Evolutionary conservation across 2,797 vertebrate genomes (phyloP).

Genomic region (Alca torda): DNA sequence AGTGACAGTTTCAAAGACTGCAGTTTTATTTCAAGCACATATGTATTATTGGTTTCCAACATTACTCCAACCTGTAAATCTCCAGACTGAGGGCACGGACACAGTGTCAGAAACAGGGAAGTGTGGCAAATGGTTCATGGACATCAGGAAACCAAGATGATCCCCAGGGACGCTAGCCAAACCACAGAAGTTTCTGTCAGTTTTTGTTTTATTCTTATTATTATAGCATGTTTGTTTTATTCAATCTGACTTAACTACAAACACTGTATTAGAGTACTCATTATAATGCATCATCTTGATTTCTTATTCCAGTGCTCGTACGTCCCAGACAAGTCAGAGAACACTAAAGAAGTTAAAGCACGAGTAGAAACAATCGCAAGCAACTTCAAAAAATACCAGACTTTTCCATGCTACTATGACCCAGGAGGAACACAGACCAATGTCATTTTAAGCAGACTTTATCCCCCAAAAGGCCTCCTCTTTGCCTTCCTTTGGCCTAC

Average conservation of each 20-base stretch:
- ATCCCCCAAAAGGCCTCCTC: slow-evolving; percentile 53
- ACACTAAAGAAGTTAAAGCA: slow-evolving; percentile 51
- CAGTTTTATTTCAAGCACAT: background rate
- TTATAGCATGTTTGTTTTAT: background rate
- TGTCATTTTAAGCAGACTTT: slow-evolving; percentile 69
- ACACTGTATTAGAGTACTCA: background rate
- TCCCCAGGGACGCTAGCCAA: background rate
- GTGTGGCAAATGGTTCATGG: background rate
- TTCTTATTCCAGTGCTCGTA: slow-evolving; percentile 76
- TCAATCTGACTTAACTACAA: background rate
- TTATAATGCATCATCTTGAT: background rate
- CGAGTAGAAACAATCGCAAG: slow-evolving; percentile 64
- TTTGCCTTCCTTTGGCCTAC: slow-evolving; percentile 76
- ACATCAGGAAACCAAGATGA: background rate
- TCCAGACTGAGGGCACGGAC: background rate
- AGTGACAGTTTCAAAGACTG: background rate
- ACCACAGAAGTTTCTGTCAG: background rate
- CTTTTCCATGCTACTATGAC: slow-evolving; percentile 71
- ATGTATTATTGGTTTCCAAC: background rate
- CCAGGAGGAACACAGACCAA: slow-evolving; percentile 45
- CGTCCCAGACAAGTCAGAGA: slow-evolving; percentile 64
- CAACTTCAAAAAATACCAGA: slow-evolving; percentile 59
- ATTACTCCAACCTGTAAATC: background rate
- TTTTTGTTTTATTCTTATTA: no score
- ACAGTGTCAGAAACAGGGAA: background rate